Conservation (phyloP, 2,888 invertebrate genomes). For the Agonopterix heracliana region DNA sequence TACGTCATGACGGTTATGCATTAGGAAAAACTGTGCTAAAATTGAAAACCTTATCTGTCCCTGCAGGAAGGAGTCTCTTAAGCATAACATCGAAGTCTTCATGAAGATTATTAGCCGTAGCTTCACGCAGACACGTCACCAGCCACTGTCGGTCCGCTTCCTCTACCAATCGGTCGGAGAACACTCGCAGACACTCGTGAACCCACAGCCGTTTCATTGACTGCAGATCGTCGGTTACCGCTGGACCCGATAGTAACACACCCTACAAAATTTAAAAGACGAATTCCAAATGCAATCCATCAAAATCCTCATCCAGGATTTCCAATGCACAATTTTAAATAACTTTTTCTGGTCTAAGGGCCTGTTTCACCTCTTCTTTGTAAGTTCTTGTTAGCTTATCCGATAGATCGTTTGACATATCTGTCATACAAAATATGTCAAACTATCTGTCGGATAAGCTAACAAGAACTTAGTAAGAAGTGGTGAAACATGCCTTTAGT, state of each 20-base stretch:
- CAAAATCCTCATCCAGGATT: too few relatives aligned
- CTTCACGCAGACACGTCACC: constrained; percentile 79
- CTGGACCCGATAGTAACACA: constrained; percentile 92
- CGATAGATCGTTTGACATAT: too few relatives aligned
- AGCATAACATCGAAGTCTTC: constrained; percentile 84
- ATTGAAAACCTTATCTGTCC: constrained; percentile 28
- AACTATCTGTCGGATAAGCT: too few relatives aligned
- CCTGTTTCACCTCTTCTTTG: too few relatives aligned
- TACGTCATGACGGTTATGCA: too few relatives aligned
- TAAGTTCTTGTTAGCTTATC: too few relatives aligned
- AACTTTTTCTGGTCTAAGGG: neutral
- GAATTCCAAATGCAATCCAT: neutral
- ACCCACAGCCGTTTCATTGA: constrained; percentile 96
- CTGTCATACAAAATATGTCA: too few relatives aligned
- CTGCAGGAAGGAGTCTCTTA: constrained; percentile 67
- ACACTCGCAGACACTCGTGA: constrained; percentile 94
- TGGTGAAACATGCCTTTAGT: too few relatives aligned
- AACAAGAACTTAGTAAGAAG: too few relatives aligned
- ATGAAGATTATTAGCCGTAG: constrained; percentile 77
- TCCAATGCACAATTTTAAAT: neutral
- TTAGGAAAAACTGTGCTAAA: too few relatives aligned
- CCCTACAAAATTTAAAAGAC: constrained; percentile 75
- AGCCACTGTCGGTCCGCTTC: constrained; percentile 90
- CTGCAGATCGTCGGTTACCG: constrained; percentile 89
- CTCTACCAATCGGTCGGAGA: constrained; percentile 93